Percentiles rank a stretch among this genome's conserved stretches.
Evolutionary conservation across 1,140 invertebrate species (phyloP).

Genomic region (Drosophila nasuta): DNA sequence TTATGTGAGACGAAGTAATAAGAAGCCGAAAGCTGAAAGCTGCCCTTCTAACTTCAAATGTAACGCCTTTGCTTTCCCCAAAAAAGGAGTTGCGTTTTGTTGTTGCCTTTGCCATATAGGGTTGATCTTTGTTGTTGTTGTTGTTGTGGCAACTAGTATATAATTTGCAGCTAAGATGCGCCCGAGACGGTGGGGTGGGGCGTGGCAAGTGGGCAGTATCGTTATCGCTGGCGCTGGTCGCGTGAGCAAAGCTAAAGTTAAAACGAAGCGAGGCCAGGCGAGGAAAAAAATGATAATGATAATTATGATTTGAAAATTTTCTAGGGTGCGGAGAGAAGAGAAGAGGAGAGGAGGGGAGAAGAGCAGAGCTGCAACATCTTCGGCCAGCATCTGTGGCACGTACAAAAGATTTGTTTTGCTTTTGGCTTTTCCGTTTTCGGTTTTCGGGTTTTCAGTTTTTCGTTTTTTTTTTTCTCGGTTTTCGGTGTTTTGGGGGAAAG

Average conservation of each 20-base stretch:
- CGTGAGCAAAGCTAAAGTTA: slow-evolving; percentile 20
- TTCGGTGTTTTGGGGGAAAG: slow-evolving; percentile 49
- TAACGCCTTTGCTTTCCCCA: not conserved
- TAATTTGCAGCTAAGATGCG: not conserved
- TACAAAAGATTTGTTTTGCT: slow-evolving; percentile 64
- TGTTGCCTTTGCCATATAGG: too few relatives aligned
- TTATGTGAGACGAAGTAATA: too few relatives aligned
- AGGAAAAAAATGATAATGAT: slow-evolving; percentile 5
- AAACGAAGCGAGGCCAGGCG: slow-evolving; percentile 6
- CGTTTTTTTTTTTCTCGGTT: slow-evolving; percentile 17
- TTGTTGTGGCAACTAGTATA: too few relatives aligned
- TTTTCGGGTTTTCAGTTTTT: slow-evolving; percentile 14
- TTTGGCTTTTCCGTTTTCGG: slow-evolving; percentile 24
- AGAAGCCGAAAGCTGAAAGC: too few relatives aligned
- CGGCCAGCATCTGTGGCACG: slow-evolving; percentile 64
- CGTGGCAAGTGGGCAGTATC: not conserved
- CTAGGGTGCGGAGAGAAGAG: not conserved
- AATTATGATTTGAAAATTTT: slow-evolving; percentile 26
- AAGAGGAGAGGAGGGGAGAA: not conserved
- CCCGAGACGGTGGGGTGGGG: too few relatives aligned
- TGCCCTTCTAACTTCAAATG: too few relatives aligned
- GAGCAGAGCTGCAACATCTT: slow-evolving; percentile 15
- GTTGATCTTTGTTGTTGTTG: too few relatives aligned
- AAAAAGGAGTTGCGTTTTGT: too few relatives aligned
- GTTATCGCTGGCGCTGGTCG: slow-evolving; percentile 10